A percentile compares a stretch with the other conserved stretches of the same genome.
These are phyloP conservation scores for Nothobranchius furzeri DNA, from an alignment of 2,113 vertebrate genomes.

Conservation along the genomic window DNA sequence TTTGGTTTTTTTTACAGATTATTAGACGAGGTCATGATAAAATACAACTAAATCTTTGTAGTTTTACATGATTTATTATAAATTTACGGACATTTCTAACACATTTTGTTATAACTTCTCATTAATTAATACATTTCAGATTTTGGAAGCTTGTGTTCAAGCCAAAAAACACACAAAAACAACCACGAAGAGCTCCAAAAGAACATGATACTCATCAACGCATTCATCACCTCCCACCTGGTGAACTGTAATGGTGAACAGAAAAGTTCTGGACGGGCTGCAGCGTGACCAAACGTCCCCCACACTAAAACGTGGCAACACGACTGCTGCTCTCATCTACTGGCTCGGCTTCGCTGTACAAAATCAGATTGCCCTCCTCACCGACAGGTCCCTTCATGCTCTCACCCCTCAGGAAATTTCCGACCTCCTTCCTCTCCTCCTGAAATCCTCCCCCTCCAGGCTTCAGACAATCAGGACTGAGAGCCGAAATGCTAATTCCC, in stretches of 20 bases:
- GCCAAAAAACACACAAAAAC: not conserved
- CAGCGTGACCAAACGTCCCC: not conserved
- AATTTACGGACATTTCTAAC: not conserved
- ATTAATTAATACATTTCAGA: not conserved
- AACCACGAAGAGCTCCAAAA: not conserved
- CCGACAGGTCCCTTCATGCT: constrained; percentile 11
- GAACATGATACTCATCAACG: constrained; percentile 1
- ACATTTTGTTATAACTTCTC: not conserved
- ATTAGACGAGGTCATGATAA: too few relatives aligned
- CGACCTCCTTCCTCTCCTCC: not conserved
- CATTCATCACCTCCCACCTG: not conserved
- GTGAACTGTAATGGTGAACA: not conserved
- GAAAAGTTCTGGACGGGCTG: not conserved
- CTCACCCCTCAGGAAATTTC: not conserved
- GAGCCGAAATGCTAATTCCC: too few relatives aligned
- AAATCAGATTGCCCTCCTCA: not conserved
- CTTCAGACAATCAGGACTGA: not conserved
- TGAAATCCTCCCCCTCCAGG: not conserved
- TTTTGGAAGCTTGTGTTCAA: not conserved
- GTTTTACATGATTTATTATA: too few relatives aligned
- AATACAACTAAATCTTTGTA: too few relatives aligned
- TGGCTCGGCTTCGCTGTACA: not conserved
- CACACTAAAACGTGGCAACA: constrained; percentile 1
- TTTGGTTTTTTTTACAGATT: too few relatives aligned
- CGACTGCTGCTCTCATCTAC: not conserved